Conservation (phyloP, 2,113 vertebrate genomes). For the Phyllopteryx taeniolatus region DNA sequence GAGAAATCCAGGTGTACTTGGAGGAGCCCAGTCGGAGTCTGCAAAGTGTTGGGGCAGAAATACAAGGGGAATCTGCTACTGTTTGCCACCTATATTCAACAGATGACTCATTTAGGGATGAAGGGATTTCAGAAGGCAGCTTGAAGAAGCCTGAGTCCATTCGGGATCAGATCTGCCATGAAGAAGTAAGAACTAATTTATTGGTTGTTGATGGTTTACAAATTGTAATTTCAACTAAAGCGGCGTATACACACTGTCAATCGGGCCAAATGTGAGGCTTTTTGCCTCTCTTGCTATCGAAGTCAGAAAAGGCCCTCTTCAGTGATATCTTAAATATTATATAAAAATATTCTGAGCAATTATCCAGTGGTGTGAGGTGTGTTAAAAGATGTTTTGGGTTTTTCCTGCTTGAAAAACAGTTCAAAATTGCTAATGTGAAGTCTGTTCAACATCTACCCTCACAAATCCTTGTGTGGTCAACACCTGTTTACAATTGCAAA, state of each 20-base stretch:
- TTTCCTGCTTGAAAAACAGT: no score
- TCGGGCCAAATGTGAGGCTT: neutral
- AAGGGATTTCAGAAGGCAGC: neutral
- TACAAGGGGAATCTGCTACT: neutral
- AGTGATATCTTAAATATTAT: no score
- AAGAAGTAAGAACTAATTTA: slow-evolving; percentile 20
- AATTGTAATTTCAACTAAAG: neutral
- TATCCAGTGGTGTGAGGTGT: no score
- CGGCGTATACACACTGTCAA: neutral
- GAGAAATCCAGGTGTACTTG: neutral
- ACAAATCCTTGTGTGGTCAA: no score
- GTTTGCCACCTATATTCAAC: neutral
- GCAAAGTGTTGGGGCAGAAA: neutral
- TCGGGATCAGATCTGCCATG: neutral
- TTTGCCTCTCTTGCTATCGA: neutral
- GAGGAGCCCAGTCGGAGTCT: neutral
- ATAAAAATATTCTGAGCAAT: no score
- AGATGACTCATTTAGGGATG: neutral
- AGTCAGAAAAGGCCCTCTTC: no score
- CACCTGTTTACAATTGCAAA: no score
- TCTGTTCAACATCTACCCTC: no score
- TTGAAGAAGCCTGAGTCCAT: slow-evolving; percentile 3
- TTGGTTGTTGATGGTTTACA: neutral
- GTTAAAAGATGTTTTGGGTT: no score
- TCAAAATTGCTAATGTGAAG: no score